phyloP scores from a whole-genome alignment of 2,113 vertebrate genomes.

The Clarias batrachus region DNA sequence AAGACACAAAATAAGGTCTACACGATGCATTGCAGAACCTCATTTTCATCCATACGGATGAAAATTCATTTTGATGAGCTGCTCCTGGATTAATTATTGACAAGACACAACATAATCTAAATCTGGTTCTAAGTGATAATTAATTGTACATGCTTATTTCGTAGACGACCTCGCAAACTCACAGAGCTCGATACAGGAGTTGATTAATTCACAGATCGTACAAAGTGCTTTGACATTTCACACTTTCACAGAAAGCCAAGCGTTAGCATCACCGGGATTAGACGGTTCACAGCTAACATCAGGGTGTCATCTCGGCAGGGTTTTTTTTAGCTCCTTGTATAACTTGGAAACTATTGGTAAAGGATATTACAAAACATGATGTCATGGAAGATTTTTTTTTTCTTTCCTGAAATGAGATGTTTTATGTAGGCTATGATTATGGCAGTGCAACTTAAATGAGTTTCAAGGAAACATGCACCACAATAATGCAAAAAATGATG shows the following conservation, averaged over 20 bases:
- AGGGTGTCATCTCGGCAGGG: constrained; percentile 10
- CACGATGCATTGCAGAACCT: not conserved
- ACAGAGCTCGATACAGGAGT: not conserved
- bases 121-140: constrained; percentile 30
- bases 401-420: not conserved
- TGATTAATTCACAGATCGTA: constrained; percentile 18
- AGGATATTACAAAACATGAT: not conserved
- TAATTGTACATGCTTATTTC: constrained; percentile 7
- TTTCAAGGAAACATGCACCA: not conserved
- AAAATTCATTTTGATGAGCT: not conserved
- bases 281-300: constrained; percentile 12
- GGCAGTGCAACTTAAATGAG: not conserved
- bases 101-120: constrained; percentile 8
- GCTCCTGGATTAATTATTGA: constrained; percentile 10
- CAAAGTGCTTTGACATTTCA: constrained; percentile 25
- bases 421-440: constrained; percentile 3
- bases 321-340: not conserved
- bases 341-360: not conserved
- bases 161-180: constrained; percentile 13
- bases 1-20: not conserved
- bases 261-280: constrained; percentile 15
- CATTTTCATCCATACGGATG: not conserved
- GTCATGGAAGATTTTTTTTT: not conserved
- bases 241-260: constrained; percentile 18
- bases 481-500: not conserved